Conservation (phyloP, 2,797 vertebrate species). For the Hapalemur alaotrensis region DNA sequence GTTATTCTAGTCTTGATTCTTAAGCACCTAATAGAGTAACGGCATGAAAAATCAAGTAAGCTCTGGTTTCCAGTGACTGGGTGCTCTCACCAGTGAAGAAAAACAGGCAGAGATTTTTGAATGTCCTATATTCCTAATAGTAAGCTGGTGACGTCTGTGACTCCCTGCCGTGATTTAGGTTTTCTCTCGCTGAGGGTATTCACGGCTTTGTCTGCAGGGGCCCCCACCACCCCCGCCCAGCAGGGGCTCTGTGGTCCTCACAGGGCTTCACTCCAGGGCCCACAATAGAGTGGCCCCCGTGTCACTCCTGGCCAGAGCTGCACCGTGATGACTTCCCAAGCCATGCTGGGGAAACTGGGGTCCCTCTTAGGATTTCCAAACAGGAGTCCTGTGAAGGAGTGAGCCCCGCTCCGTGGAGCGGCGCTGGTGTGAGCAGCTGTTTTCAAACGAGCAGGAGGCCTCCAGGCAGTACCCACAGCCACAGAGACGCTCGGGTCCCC, state of each 20-base stretch:
- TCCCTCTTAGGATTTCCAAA: too few relatives aligned
- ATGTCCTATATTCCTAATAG: too few relatives aligned
- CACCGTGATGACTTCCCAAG: rapidly evolving
- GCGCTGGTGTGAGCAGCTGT: rapidly evolving
- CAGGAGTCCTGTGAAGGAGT: too few relatives aligned
- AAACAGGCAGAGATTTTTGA: neutral
- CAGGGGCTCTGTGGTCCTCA: rapidly evolving
- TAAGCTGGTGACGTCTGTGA: neutral
- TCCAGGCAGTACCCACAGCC: neutral
- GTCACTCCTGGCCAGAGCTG: rapidly evolving
- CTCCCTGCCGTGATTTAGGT: rapidly evolving
- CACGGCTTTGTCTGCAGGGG: neutral
- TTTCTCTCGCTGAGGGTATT: rapidly evolving
- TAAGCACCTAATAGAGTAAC: neutral
- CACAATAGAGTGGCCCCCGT: rapidly evolving
- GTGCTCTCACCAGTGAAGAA: too few relatives aligned
- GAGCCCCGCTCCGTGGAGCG: rapidly evolving
- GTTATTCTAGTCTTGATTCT: neutral
- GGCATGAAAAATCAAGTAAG: neutral
- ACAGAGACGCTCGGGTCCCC: rapidly evolving
- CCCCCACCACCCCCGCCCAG: rapidly evolving
- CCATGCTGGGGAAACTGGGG: rapidly evolving
- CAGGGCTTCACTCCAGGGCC: too few relatives aligned
- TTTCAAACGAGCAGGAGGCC: neutral
- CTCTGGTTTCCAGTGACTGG: neutral